A percentile compares a stretch with the other conserved stretches of the same genome.
Evolutionary conservation across 1,140 invertebrate genomes (phyloP).

Genomic region (Chrysoperla carnea): DNA sequence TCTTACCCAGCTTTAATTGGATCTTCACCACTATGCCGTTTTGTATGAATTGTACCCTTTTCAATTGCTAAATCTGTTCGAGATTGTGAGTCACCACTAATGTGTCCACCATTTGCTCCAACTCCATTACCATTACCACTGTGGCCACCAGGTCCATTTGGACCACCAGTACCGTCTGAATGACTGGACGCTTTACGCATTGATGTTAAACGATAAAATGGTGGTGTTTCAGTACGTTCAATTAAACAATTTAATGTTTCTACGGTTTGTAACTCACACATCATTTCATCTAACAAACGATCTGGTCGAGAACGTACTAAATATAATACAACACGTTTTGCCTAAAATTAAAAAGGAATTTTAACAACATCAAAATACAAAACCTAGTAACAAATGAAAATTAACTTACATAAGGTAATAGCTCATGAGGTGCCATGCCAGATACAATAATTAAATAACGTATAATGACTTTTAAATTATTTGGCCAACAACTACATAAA

Average conservation of each 20-base stretch:
- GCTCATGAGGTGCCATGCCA: conserved; percentile 83
- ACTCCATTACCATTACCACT: conserved; percentile 20
- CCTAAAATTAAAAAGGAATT: conserved; percentile 30
- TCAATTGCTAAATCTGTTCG: conserved; percentile 37
- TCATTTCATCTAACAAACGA: conserved; percentile 86
- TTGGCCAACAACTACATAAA: conserved; percentile 86
- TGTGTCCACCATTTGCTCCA: conserved; percentile 8
- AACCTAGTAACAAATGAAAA: too few relatives aligned
- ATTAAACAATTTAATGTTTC: conserved; percentile 90
- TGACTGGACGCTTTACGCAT: conserved; percentile 80
- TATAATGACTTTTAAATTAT: conserved; percentile 93
- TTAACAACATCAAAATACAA: too few relatives aligned
- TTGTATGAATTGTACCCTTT: conserved; percentile 91
- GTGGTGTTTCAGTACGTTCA: conserved; percentile 91
- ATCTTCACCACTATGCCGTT: conserved; percentile 86
- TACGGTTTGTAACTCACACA: conserved; percentile 90
- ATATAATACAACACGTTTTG: conserved; percentile 87
- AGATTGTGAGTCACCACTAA: neutral
- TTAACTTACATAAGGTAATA: conserved; percentile 67
- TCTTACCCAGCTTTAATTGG: conserved; percentile 48
- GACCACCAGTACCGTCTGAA: conserved; percentile 40
- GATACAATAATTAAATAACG: conserved; percentile 94
- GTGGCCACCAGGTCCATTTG: conserved; percentile 24
- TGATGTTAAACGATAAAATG: conserved; percentile 85
- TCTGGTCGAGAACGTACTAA: conserved; percentile 78